Evolutionary conservation across 2,113 vertebrate species (phyloP).

Genomic region (Amia ocellicauda): DNA sequence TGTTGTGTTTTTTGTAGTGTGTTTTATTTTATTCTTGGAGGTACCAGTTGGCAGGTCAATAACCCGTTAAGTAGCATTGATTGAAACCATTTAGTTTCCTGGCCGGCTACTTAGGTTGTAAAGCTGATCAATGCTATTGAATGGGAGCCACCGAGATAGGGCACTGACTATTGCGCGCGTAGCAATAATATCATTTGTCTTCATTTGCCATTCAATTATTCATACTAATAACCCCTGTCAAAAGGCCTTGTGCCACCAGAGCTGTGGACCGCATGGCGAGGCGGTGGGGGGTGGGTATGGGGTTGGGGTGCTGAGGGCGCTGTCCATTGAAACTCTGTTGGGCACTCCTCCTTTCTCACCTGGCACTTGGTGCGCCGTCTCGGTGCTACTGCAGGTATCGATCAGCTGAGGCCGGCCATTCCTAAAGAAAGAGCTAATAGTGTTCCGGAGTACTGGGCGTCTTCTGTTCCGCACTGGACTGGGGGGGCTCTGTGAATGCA

Average conservation of each 20-base stretch:
- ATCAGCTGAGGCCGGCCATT: too few species aligned
- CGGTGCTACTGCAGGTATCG: too few species aligned
- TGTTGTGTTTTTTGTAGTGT: too few species aligned
- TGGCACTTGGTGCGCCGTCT: too few species aligned
- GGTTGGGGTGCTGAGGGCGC: not conserved
- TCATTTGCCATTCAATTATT: conserved; percentile 70
- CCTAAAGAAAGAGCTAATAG: too few species aligned
- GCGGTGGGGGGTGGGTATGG: not conserved
- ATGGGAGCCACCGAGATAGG: conserved; percentile 64
- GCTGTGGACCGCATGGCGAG: too few species aligned
- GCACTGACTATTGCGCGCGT: conserved; percentile 55
- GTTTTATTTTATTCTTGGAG: too few species aligned
- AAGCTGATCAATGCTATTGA: conserved; percentile 69
- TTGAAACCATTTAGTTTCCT: conserved; percentile 65
- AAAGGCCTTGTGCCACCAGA: conserved; percentile 17
- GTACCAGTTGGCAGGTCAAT: conserved; percentile 62
- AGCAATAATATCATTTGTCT: conserved; percentile 69
- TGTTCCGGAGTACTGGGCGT: too few species aligned
- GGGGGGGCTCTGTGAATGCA: too few species aligned
- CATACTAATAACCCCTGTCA: conserved; percentile 63
- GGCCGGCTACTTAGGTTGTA: conserved; percentile 63
- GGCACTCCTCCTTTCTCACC: too few species aligned
- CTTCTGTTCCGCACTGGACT: too few species aligned
- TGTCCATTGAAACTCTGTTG: too few species aligned
- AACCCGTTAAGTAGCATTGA: conserved; percentile 73